Conservation (phyloP, 2,797 vertebrate species). For the Liparis tanakae region DNA sequence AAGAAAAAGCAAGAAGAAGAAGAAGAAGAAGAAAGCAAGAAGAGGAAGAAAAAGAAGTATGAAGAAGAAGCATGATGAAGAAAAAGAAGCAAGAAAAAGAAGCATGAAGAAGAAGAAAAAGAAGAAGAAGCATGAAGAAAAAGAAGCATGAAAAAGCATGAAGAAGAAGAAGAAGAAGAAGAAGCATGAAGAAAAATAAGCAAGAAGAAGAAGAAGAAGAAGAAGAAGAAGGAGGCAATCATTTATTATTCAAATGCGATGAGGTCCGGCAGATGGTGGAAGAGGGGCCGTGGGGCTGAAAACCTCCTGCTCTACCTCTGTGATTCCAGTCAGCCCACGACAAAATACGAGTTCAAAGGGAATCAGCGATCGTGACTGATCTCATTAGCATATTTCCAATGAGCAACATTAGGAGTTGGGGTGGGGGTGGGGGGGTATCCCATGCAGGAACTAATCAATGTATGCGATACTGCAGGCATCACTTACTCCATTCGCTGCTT, state of each 20-base stretch:
- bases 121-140: no score
- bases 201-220: not conserved
- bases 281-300: slow-evolving; percentile 88
- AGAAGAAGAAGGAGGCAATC: slow-evolving; percentile 58
- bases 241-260: slow-evolving; percentile 95
- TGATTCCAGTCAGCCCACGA: slow-evolving; percentile 89
- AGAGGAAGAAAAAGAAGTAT: not conserved
- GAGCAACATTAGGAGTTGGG: slow-evolving; percentile 82
- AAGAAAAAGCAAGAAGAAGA: not conserved
- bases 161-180: slow-evolving; percentile 8
- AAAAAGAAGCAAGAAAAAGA: not conserved
- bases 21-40: slow-evolving; percentile 32
- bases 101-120: not conserved
- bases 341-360: slow-evolving; percentile 95
- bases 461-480: slow-evolving; percentile 50
- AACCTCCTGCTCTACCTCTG: slow-evolving; percentile 91
- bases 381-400: slow-evolving; percentile 96
- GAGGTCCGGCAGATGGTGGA: slow-evolving; percentile 92
- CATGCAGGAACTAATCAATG: slow-evolving; percentile 85
- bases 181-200: no score
- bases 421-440: slow-evolving; percentile 51
- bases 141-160: no score
- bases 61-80: no score
- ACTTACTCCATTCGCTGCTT: slow-evolving; percentile 40
- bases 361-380: slow-evolving; percentile 92